Percentiles rank a stretch among this genome's conserved stretches.
These are phyloP conservation scores for Drosophila nikananu DNA, from an alignment of 1,140 invertebrate genomes.

Conservation along the genomic window DNA sequence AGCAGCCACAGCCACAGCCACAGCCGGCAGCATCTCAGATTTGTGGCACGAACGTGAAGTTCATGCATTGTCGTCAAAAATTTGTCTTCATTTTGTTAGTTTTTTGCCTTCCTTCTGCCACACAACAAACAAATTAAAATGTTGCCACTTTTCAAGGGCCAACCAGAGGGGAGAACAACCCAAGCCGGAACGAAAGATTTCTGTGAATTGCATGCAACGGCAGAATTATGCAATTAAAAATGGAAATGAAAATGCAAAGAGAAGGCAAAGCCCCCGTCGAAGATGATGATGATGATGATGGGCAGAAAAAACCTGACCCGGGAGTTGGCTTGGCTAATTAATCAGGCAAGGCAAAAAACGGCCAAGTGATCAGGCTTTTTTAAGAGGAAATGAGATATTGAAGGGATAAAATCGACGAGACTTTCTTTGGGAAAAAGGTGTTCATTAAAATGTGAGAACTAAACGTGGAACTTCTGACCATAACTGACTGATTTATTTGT, in stretches of 20 bases:
- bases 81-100: constrained; percentile 63
- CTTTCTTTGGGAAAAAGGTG: constrained; percentile 6
- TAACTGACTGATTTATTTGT: not conserved
- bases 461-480: not conserved
- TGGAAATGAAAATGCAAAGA: constrained; percentile 66
- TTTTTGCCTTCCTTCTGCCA: constrained; percentile 33
- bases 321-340: constrained; percentile 50
- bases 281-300: constrained; percentile 40
- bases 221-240: constrained; percentile 83
- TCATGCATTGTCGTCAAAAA: constrained; percentile 79
- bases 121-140: constrained; percentile 72
- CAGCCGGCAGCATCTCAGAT: constrained; percentile 63
- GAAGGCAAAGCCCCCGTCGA: constrained; percentile 19
- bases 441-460: constrained; percentile 9
- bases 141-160: constrained; percentile 63
- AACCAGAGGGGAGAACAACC: not conserved
- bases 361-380: constrained; percentile 23
- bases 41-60: constrained; percentile 82
- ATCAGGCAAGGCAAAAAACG: constrained; percentile 42
- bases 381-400: constrained; percentile 36
- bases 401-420: constrained; percentile 6
- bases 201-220: constrained; percentile 69
- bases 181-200: constrained; percentile 44
- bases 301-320: constrained; percentile 41
- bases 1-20: constrained; percentile 1